Base-by-base conservation (phyloP, 1,140 invertebrate species). In the Bombus confusus region DNA sequence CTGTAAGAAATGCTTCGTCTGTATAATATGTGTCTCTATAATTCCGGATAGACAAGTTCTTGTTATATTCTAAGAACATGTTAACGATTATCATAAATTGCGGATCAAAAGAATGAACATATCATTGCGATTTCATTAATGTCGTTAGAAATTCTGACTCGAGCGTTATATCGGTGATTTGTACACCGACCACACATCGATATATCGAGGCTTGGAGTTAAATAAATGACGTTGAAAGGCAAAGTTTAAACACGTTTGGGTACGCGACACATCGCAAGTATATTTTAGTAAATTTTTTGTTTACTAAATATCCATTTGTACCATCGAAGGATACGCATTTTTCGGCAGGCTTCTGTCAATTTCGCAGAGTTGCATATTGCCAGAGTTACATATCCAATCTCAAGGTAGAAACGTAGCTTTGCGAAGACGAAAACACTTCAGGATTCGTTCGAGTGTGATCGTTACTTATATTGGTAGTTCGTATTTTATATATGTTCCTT, bases 401-500 rank as follows among this genome's bases (percentile, higher is more conserved):
- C 2, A 41, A 22, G 22, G 13, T 8, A 37, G 22, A 43, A 31
- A 37, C 41, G 15, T 43, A 74, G 76, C 43, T 83, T 75, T 59
- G 79, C 83, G 68, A 80, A 71, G 73, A 83, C 64, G 83, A 69
- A 77, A 73, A 57, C 47, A 79, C 28, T 77, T 73, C 73, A 69
- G 66, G 81, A 86, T 83, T 82, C 47, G 72, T 86, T 59, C 69
- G 64, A 62, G 85, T 75, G 88, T 86, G 88, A 90, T 88, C 76
- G 84, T 91, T 90, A 90, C 87, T 91, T 91, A 83, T 87, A 84
- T 83, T 81, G 37, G 76, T 87, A 90, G 85, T 83, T 62, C 66
- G 87, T 90, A 84, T 90, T 62, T 83, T 84, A 47, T 86, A 87
- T 52, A 87, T 91, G 91, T 91, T 91, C 90, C 90, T 91, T 89